A percentile compares a stretch with the other conserved stretches of the same genome.
Conservation (phyloP, 2,888 invertebrate species). For the Rhabditoides inermis region DNA sequence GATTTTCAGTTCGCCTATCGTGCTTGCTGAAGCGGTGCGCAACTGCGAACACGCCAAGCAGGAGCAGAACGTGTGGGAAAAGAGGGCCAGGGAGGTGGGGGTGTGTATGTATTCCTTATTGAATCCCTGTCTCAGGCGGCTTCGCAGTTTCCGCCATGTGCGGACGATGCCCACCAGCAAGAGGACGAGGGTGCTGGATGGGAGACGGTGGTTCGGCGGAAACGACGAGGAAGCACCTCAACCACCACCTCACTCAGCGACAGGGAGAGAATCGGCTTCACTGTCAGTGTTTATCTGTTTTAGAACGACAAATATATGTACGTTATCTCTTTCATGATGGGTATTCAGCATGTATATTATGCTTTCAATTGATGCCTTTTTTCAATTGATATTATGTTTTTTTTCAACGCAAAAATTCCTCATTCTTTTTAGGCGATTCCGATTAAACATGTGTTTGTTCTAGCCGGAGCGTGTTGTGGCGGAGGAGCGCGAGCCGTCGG, state of each 20-base stretch:
- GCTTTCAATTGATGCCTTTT: background rate
- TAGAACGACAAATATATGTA: constrained; percentile 10
- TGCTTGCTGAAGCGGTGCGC: constrained; percentile 5
- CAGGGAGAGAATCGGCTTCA: no score
- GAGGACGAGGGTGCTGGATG: background rate
- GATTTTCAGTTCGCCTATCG: constrained; percentile 4
- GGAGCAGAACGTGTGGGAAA: background rate
- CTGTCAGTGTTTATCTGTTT: background rate
- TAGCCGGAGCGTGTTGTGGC: no score
- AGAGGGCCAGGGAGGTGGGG: background rate
- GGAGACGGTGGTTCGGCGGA: background rate
- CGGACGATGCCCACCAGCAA: constrained; percentile 2
- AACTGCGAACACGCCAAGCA: no score
- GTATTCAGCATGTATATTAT: no score
- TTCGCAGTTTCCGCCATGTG: no score
- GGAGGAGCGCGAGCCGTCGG: constrained; percentile 9
- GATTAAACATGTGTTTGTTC: no score
- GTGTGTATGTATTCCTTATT: background rate
- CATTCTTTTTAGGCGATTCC: no score
- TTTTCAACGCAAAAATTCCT: no score
- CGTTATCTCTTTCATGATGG: background rate
- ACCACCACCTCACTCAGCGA: constrained; percentile 2
- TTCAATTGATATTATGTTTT: no score
- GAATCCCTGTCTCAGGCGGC: no score
- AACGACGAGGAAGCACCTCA: background rate